These are phyloP conservation scores for Paedocypris sp. DNA, from an alignment of 2,113 vertebrate genomes.

Conservation along the genomic window DNA sequence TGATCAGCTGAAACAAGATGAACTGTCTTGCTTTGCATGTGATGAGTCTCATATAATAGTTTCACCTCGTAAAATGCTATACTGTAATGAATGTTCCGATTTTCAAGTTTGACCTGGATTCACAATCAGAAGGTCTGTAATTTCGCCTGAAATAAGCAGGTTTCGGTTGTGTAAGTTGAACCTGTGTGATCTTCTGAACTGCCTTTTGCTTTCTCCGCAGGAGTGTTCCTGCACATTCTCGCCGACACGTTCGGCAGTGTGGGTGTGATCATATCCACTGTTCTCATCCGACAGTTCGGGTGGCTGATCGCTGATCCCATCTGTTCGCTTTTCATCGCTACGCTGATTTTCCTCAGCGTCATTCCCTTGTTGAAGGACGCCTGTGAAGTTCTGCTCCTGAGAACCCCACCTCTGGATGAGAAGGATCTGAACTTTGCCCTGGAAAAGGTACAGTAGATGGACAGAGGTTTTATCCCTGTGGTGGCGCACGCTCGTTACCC, in stretches of 20 bases:
- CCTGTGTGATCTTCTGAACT: not conserved
- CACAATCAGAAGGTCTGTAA: no score
- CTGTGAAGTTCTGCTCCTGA: constrained; percentile 84
- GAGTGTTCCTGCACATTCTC: constrained; percentile 90
- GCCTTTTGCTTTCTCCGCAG: constrained; percentile 45
- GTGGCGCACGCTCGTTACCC: not conserved
- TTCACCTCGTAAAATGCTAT: no score
- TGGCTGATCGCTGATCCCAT: constrained; percentile 96
- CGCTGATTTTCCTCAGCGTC: constrained; percentile 92
- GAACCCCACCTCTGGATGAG: constrained; percentile 77
- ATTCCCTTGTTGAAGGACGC: constrained; percentile 89
- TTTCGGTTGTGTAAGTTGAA: no score
- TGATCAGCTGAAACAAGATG: no score
- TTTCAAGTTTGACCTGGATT: no score
- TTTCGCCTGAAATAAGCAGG: no score
- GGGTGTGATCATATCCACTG: constrained; percentile 89
- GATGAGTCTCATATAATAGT: no score
- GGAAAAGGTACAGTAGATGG: constrained; percentile 71
- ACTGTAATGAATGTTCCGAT: no score
- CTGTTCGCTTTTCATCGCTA: constrained; percentile 92
- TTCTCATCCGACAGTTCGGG: constrained; percentile 95
- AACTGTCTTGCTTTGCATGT: no score
- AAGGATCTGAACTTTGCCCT: constrained; percentile 81
- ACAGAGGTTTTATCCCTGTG: not conserved
- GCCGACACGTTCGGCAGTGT: constrained; percentile 95